Evolutionary conservation across 1,140 invertebrate species (phyloP).

Genomic region (Hypsibius dujardini): DNA sequence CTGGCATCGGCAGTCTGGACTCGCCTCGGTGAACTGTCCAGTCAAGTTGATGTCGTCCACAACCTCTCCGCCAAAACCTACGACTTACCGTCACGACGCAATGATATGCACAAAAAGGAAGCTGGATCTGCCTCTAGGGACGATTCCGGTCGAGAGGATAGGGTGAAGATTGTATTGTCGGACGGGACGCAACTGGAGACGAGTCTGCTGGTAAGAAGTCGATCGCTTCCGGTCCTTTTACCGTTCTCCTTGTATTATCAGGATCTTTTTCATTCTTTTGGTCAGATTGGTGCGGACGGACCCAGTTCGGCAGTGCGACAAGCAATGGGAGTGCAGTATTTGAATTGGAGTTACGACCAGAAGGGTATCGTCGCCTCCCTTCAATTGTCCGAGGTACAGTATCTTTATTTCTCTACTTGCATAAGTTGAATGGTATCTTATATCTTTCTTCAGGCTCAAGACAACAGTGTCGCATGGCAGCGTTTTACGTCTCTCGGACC

Average conservation of each 20-base stretch:
- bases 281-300: slow-evolving; percentile 72
- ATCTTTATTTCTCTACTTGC: slow-evolving; percentile 14
- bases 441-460: slow-evolving; percentile 39
- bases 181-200: slow-evolving; percentile 33
- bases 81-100: neutral
- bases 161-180: slow-evolving; percentile 31
- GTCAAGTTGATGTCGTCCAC: neutral
- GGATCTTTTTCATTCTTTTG: slow-evolving; percentile 22
- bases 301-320: slow-evolving; percentile 63
- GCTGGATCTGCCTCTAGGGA: neutral
- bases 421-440: slow-evolving; percentile 19
- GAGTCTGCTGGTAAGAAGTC: slow-evolving; percentile 34
- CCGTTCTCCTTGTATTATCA: slow-evolving; percentile 9
- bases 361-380: slow-evolving; percentile 75
- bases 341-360: slow-evolving; percentile 67
- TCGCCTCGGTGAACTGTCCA: neutral
- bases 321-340: slow-evolving; percentile 55
- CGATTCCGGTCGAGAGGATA: slow-evolving; percentile 21
- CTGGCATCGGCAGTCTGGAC: slow-evolving; percentile 45
- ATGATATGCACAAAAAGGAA: neutral
- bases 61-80: neutral
- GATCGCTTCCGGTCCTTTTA: slow-evolving; percentile 33
- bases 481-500: slow-evolving; percentile 75
- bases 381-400: slow-evolving; percentile 48
- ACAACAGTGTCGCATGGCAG: slow-evolving; percentile 81